Evolutionary conservation across 1,140 invertebrate genomes (phyloP).

Genomic region (Aphelinus atriplicis): DNA sequence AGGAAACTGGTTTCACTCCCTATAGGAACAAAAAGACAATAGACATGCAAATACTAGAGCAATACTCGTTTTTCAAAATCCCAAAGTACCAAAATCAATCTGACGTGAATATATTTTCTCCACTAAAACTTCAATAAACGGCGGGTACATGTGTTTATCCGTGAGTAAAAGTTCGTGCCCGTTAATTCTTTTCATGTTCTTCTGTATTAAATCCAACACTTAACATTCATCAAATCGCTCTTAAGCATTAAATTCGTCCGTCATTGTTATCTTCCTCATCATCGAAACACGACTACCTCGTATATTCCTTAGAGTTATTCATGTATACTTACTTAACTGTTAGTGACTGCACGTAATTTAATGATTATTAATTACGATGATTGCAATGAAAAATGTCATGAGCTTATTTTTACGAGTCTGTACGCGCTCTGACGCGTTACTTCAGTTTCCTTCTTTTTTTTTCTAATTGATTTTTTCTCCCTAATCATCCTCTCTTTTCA

Average conservation of each 20-base stretch:
- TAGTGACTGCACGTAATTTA: slow-evolving; percentile 36
- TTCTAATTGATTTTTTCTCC: not conserved
- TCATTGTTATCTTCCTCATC: slow-evolving; percentile 7
- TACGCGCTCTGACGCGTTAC: not conserved
- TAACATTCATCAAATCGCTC: slow-evolving; percentile 33
- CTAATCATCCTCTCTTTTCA: not conserved
- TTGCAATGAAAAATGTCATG: slow-evolving; percentile 24
- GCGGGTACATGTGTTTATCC: slow-evolving; percentile 6
- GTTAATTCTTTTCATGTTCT: not conserved
- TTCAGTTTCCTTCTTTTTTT: slow-evolving; percentile 6
- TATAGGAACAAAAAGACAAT: not conserved
- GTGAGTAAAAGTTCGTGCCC: not conserved
- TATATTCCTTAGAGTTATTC: slow-evolving; percentile 32
- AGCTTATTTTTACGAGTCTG: not conserved
- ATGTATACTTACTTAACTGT: slow-evolving; percentile 28
- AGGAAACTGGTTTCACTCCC: no score
- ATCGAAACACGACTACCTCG: slow-evolving; percentile 20
- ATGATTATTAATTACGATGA: slow-evolving; percentile 28
- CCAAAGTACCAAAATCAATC: not conserved
- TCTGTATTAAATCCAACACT: slow-evolving; percentile 17
- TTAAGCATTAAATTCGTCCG: slow-evolving; percentile 32
- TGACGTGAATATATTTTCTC: not conserved
- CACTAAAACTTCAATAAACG: slow-evolving; percentile 10
- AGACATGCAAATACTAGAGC: not conserved
- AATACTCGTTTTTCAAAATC: slow-evolving; percentile 13